Conservation (phyloP, 2,888 invertebrate genomes). For the Argyra leucocephala region DNA sequence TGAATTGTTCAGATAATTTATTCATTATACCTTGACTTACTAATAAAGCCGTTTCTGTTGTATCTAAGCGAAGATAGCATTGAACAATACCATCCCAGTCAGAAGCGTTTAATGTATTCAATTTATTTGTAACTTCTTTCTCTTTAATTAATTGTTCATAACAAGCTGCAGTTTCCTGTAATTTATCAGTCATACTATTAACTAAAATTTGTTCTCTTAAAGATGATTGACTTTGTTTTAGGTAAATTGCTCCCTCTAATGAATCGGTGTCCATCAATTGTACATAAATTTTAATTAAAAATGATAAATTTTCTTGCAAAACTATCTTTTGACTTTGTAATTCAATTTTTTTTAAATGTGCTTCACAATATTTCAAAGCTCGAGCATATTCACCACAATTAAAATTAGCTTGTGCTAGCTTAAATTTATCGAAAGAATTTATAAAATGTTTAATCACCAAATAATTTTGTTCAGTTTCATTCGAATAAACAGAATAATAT, state of each 20-base stretch:
- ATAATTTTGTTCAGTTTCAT: constrained; percentile 26
- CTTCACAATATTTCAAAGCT: constrained; percentile 64
- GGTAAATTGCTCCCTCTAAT: constrained; percentile 68
- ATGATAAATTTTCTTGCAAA: constrained; percentile 53
- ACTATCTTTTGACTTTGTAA: neutral
- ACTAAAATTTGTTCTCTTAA: constrained; percentile 74
- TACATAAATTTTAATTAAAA: constrained; percentile 72
- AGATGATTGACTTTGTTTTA: constrained; percentile 66
- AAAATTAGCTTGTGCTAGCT: constrained; percentile 63
- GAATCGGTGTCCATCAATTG: constrained; percentile 84
- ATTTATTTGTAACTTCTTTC: constrained; percentile 43
- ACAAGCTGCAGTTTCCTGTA: constrained; percentile 77
- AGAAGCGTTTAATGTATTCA: constrained; percentile 27
- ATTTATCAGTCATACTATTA: constrained; percentile 72
- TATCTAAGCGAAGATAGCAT: constrained; percentile 77
- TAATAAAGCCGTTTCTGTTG: constrained; percentile 73
- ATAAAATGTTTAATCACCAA: constrained; percentile 38
- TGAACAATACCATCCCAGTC: constrained; percentile 64
- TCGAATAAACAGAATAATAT: constrained; percentile 43
- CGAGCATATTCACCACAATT: constrained; percentile 65
- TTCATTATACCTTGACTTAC: constrained; percentile 61
- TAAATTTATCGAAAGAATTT: constrained; percentile 51
- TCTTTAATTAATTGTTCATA: constrained; percentile 72
- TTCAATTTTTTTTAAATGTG: constrained; percentile 54
- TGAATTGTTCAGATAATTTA: constrained; percentile 50